Evolutionary conservation across 2,113 vertebrate genomes (phyloP).

Genomic region (Serilophus lunatus): DNA sequence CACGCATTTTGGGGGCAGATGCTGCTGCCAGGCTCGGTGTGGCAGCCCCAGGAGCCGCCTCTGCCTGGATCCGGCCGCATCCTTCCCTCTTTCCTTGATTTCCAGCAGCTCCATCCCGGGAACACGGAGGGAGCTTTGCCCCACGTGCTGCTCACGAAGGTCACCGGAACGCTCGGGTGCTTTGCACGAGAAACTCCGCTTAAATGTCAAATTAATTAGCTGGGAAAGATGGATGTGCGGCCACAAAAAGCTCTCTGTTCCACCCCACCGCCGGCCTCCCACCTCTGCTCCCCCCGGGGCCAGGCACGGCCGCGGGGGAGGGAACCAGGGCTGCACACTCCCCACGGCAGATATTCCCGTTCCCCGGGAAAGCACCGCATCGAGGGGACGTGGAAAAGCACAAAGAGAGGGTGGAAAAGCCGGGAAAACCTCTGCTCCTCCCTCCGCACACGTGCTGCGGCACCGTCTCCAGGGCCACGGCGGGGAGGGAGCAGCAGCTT

Average conservation of each 20-base stretch:
- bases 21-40: background rate
- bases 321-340: rapidly evolving
- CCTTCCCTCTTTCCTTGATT: background rate
- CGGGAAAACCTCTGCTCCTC: background rate
- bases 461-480: background rate
- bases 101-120: background rate
- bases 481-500: background rate
- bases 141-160: background rate
- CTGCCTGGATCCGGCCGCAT: background rate
- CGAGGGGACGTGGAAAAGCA: background rate
- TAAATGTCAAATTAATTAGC: slow-evolving; percentile 15
- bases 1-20: rapidly evolving
- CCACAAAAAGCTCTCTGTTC: background rate
- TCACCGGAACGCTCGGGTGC: background rate
- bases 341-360: rapidly evolving
- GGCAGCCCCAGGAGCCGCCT: background rate
- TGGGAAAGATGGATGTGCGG: background rate
- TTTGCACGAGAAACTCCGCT: background rate
- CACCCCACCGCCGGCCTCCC: background rate
- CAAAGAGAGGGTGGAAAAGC: background rate
- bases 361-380: rapidly evolving
- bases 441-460: background rate
- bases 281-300: background rate
- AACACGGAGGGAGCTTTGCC: background rate
- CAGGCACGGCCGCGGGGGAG: rapidly evolving